Conservation (phyloP, 2,113 vertebrate species). For the Sisor rabdophorus region DNA sequence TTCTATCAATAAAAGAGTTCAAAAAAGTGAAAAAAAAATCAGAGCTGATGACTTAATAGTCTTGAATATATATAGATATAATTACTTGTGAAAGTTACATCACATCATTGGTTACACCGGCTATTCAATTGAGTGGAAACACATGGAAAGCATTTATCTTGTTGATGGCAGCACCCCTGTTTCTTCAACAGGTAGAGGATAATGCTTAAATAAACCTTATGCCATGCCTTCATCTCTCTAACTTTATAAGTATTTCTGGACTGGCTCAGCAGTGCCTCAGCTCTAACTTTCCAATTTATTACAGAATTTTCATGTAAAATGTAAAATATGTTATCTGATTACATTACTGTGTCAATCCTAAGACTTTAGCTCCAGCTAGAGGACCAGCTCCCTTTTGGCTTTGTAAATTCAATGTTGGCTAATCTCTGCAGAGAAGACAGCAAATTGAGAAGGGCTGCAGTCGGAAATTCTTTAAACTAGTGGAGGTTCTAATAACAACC, state of each 20-base stretch:
- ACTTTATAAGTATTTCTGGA: neutral
- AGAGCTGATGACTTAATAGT: neutral
- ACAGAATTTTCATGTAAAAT: slow-evolving; percentile 36
- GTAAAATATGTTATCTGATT: slow-evolving; percentile 27
- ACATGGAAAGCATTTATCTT: neutral
- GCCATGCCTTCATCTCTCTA: slow-evolving; percentile 10
- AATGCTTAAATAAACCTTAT: slow-evolving; percentile 29
- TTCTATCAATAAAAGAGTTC: neutral
- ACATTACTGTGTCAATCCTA: slow-evolving; percentile 27
- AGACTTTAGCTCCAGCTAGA: slow-evolving; percentile 22
- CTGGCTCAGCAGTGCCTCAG: neutral
- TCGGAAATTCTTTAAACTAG: slow-evolving; percentile 23
- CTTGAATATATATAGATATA: neutral
- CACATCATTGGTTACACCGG: no score
- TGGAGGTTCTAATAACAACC: slow-evolving; percentile 24
- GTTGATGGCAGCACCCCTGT: slow-evolving; percentile 13
- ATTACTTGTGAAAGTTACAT: neutral
- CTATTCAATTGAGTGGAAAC: slow-evolving; percentile 22
- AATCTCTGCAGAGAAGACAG: slow-evolving; percentile 23
- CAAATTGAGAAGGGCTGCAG: slow-evolving; percentile 24
- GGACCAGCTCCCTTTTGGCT: slow-evolving; percentile 8
- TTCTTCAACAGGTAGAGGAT: slow-evolving; percentile 19
- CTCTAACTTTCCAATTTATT: slow-evolving; percentile 34
- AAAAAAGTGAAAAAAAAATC: neutral
- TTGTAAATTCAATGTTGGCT: slow-evolving; percentile 35